These are phyloP conservation scores for Centrocercus urophasianus DNA, from an alignment of 2,113 vertebrate species.

Conservation along the genomic window DNA sequence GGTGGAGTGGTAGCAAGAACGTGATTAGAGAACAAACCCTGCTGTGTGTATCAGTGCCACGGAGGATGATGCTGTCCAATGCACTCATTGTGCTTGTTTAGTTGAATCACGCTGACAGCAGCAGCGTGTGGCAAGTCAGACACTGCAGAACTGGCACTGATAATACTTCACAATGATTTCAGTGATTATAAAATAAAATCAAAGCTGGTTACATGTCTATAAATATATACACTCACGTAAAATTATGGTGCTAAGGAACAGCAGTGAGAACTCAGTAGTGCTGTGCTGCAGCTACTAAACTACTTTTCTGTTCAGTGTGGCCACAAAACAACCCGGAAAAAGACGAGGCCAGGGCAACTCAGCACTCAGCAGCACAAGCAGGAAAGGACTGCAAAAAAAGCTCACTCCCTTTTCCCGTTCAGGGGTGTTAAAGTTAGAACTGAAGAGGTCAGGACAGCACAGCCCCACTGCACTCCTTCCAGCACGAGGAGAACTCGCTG, in stretches of 20 bases:
- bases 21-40: background rate
- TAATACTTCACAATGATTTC: accelerated
- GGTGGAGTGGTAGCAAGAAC: background rate
- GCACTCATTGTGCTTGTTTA: background rate
- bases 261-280: accelerated
- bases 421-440: accelerated
- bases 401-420: background rate
- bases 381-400: background rate
- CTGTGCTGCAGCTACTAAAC: background rate
- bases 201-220: background rate
- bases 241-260: background rate
- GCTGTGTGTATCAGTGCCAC: accelerated
- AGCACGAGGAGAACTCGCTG: background rate
- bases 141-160: background rate
- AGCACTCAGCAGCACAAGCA: background rate
- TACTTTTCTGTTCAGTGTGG: accelerated
- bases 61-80: background rate
- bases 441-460: background rate
- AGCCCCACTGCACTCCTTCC: accelerated
- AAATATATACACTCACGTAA: background rate
- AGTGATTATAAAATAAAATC: background rate
- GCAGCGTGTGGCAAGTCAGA: background rate
- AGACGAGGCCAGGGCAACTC: background rate
- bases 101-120: accelerated
- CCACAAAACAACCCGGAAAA: background rate